Evolutionary conservation across 2,888 invertebrate species (phyloP).

Genomic region (Cartodere bifasciata): DNA sequence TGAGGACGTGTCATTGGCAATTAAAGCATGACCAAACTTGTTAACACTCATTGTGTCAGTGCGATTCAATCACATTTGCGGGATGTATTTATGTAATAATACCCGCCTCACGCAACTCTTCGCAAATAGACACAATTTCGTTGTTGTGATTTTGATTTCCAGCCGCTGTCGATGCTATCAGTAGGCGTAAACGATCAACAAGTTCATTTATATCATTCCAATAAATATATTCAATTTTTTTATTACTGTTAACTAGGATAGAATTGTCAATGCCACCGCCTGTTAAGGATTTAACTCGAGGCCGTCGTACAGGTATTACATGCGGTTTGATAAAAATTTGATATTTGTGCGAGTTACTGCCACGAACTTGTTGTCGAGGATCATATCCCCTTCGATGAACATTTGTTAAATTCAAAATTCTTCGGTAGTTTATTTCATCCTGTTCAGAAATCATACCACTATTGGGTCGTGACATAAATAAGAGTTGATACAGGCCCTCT

Average conservation of each 20-base stretch:
- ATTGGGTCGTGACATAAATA: slow-evolving; percentile 11
- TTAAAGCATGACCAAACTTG: slow-evolving; percentile 8
- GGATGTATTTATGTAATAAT: slow-evolving; percentile 12
- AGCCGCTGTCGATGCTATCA: slow-evolving; percentile 22
- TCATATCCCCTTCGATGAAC: slow-evolving; percentile 10
- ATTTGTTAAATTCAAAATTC: slow-evolving; percentile 11
- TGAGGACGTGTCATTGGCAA: too few relatives aligned
- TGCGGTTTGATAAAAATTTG: too few relatives aligned
- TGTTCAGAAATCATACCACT: slow-evolving; percentile 10
- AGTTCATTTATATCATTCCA: slow-evolving; percentile 9
- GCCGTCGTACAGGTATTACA: too few relatives aligned
- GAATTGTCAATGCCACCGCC: too few relatives aligned
- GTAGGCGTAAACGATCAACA: slow-evolving; percentile 21
- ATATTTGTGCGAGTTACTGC: too few relatives aligned
- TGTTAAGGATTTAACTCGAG: too few relatives aligned
- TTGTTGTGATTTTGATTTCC: slow-evolving; percentile 21
- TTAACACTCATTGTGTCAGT: slow-evolving; percentile 11
- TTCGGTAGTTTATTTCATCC: slow-evolving; percentile 10
- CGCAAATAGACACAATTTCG: slow-evolving; percentile 28
- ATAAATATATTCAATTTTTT: slow-evolving; percentile 11
- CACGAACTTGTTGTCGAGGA: slow-evolving; percentile 2
- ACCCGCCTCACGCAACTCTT: slow-evolving; percentile 18
- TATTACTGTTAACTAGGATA: too few relatives aligned
- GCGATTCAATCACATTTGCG: too few relatives aligned
- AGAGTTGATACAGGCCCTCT: slow-evolving; percentile 10